These are phyloP conservation scores for Plumapathes pennacea DNA, from an alignment of 92 coral and sea anemone genomes.

Conservation along the genomic window DNA sequence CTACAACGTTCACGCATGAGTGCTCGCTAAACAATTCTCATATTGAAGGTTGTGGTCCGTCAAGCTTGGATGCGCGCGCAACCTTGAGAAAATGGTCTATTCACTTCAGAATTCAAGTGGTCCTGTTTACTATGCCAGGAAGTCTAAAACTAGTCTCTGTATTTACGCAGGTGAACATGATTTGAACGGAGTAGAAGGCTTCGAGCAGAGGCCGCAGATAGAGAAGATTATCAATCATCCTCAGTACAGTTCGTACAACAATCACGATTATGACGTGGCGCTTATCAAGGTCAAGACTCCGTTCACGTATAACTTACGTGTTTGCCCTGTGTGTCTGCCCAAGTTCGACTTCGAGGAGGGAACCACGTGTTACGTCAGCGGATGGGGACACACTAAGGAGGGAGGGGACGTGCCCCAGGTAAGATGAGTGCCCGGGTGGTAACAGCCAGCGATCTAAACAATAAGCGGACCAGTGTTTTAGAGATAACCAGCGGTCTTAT, in stretches of 20 bases:
- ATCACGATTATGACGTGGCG: conserved; percentile 88
- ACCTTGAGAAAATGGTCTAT: no score
- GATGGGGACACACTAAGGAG: conserved; percentile 84
- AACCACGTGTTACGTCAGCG: conserved; percentile 61
- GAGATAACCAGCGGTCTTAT: no score
- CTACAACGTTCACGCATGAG: no score
- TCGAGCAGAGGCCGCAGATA: conserved; percentile 67
- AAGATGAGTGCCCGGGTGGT: background rate
- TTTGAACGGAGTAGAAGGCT: conserved; percentile 59
- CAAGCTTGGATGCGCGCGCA: no score
- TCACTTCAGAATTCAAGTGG: background rate
- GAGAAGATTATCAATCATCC: conserved; percentile 75
- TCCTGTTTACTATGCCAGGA: background rate
- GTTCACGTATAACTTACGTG: conserved; percentile 67
- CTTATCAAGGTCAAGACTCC: conserved; percentile 74
- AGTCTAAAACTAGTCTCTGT: no score
- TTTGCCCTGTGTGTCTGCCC: conserved; percentile 88
- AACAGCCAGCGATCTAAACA: no score
- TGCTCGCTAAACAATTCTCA: no score
- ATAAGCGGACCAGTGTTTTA: no score
- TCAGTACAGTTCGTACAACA: conserved; percentile 48
- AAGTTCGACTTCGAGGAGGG: conserved; percentile 39
- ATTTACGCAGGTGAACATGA: conserved; percentile 69
- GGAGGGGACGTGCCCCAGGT: conserved; percentile 65
- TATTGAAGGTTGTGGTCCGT: no score